Evolutionary conservation across 1,140 invertebrate genomes (phyloP).

Genomic region (Brachionus plicatilis): DNA sequence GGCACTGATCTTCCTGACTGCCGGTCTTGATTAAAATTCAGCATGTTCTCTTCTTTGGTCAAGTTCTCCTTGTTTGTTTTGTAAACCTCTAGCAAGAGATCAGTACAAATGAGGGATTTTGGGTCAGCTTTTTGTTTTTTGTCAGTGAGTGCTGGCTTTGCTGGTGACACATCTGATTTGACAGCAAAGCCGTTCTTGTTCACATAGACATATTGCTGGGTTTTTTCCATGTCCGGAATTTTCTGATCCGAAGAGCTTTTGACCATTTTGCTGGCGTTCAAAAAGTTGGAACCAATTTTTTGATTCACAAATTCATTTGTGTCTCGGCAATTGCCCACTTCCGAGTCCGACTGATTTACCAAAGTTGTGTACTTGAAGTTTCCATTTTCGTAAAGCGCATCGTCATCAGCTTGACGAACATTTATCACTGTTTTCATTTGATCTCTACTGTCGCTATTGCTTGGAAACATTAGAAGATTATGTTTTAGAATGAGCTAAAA

Average conservation of each 20-base stretch:
- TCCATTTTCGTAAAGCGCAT: background rate
- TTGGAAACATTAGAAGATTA: background rate
- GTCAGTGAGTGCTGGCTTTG: background rate
- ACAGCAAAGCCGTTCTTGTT: conserved; percentile 15
- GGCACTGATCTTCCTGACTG: conserved; percentile 31
- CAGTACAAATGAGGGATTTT: background rate
- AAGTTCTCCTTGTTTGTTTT: conserved; percentile 25
- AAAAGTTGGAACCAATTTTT: background rate
- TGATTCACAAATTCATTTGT: background rate
- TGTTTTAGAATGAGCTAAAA: background rate
- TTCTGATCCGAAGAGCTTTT: conserved; percentile 11
- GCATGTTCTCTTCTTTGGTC: background rate
- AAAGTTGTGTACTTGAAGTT: conserved; percentile 25
- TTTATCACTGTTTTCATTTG: background rate
- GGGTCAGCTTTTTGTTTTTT: background rate
- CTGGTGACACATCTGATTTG: background rate
- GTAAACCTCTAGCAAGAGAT: background rate
- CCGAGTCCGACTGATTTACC: background rate
- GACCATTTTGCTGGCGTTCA: background rate
- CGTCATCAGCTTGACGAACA: conserved; percentile 6
- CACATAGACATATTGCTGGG: background rate
- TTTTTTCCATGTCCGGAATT: background rate
- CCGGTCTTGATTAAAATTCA: background rate
- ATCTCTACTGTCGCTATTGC: background rate
- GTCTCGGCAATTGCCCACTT: background rate